Conservation (phyloP, 2,888 invertebrate species). For the Cinara cedri region DNA sequence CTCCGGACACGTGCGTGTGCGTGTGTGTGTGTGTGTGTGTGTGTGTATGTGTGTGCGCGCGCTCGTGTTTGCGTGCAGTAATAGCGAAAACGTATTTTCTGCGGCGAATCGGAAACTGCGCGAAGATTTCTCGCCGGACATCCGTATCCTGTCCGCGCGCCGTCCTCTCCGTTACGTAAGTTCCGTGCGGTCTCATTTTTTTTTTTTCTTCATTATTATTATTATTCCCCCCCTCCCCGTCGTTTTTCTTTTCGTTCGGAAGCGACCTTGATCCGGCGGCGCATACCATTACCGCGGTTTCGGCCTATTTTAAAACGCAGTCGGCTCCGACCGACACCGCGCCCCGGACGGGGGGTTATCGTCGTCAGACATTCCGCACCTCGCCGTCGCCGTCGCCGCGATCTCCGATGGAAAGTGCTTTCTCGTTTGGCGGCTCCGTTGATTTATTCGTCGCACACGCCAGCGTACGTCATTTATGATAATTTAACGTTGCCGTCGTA, state of each 20-base stretch:
- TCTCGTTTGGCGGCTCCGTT: neutral
- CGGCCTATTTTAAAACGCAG: conserved; percentile 5
- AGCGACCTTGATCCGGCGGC: conserved; percentile 35
- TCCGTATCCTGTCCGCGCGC: conserved; percentile 47
- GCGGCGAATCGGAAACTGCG: conserved; percentile 20
- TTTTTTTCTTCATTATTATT: conserved; percentile 44
- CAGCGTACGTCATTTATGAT: neutral
- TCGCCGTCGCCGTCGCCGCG: neutral
- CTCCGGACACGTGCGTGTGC: no score
- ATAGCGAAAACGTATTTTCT: no score
- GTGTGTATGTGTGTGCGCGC: neutral
- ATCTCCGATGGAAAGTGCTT: conserved; percentile 40
- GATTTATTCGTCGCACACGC: conserved; percentile 16
- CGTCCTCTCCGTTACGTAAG: conserved; percentile 17
- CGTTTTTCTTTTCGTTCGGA: conserved; percentile 39
- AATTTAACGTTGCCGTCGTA: no score
- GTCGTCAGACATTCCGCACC: conserved; percentile 16
- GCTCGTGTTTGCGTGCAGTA: neutral
- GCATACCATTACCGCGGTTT: conserved; percentile 25
- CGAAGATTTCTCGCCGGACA: conserved; percentile 52
- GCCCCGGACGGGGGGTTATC: neutral
- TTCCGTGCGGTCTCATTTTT: conserved; percentile 18
- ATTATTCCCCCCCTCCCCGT: no score
- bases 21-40: no score
- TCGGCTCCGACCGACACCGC: conserved; percentile 5